A percentile compares a stretch with the other conserved stretches of the same genome.
These are phyloP conservation scores for Bambusicola thoracicus DNA, from an alignment of 2,113 vertebrate genomes.

Conservation along the genomic window DNA sequence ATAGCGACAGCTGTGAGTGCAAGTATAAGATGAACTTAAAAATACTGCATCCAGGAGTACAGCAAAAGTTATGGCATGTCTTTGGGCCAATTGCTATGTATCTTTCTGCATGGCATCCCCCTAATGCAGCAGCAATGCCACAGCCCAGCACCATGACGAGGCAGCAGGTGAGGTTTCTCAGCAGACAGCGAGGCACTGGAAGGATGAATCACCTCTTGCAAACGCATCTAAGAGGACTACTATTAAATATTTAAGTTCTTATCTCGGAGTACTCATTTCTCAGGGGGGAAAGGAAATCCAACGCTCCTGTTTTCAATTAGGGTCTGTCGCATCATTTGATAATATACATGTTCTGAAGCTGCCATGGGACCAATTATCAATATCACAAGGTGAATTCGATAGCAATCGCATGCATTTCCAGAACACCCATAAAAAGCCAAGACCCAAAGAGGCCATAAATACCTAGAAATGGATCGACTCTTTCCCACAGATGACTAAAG, in stretches of 20 bases:
- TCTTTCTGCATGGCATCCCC: fast-evolving
- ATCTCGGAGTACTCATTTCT: not conserved
- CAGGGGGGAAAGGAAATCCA: not conserved
- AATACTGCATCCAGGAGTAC: not conserved
- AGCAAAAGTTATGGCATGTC: not conserved
- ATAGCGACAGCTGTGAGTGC: not conserved
- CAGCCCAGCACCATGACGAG: fast-evolving
- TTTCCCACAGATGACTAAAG: not conserved
- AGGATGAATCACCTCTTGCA: not conserved
- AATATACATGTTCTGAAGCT: not conserved
- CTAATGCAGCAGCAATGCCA: not conserved
- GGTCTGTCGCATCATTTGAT: not conserved
- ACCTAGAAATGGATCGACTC: fast-evolving
- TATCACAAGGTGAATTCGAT: not conserved
- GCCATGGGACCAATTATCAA: not conserved
- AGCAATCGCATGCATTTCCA: not conserved
- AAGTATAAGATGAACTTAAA: fast-evolving
- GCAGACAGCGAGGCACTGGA: not conserved
- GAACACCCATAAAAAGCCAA: not conserved
- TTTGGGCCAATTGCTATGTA: fast-evolving
- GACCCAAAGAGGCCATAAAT: not conserved
- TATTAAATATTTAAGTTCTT: constrained; percentile 9
- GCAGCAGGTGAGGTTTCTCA: not conserved
- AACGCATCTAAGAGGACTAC: not conserved
- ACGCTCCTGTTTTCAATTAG: not conserved